Conservation (phyloP, 2,888 invertebrate genomes). For the Synanthedon andrenaeformis region DNA sequence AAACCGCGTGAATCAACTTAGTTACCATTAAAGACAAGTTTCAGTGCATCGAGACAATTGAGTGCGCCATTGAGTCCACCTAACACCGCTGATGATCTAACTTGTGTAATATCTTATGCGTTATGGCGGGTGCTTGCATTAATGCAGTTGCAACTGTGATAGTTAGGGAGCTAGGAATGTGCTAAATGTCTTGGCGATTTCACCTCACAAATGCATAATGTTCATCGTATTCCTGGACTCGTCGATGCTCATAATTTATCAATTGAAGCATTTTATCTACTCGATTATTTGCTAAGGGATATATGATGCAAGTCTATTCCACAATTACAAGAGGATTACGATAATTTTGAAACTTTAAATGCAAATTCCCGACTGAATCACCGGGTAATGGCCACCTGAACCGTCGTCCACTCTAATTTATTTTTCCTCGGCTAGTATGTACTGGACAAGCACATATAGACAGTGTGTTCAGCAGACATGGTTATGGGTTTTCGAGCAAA, state of each 20-base stretch:
- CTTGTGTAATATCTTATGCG: conserved; percentile 48
- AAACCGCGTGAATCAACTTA: conserved; percentile 26
- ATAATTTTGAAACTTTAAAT: not conserved
- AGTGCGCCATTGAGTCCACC: conserved; percentile 23
- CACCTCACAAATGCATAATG: not conserved
- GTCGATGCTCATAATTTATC: not conserved
- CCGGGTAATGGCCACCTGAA: conserved; percentile 1
- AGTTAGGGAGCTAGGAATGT: not conserved
- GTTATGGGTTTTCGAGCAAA: not conserved
- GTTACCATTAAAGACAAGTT: conserved; percentile 22
- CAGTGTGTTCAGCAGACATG: not conserved
- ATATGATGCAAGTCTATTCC: not conserved
- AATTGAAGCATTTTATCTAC: not conserved
- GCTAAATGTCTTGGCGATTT: not conserved
- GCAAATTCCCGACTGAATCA: not conserved
- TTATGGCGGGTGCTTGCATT: conserved; percentile 44
- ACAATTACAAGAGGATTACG: not conserved
- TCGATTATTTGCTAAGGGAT: not conserved
- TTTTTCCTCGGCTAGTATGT: not conserved
- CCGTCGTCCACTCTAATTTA: conserved; percentile 1
- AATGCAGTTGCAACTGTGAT: conserved; percentile 12
- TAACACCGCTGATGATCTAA: conserved; percentile 49
- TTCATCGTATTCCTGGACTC: not conserved
- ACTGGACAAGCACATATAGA: not conserved
- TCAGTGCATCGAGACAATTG: conserved; percentile 15